phyloP scores from a whole-genome alignment of 2,113 vertebrate species.

The Gobiocypris rarus region DNA sequence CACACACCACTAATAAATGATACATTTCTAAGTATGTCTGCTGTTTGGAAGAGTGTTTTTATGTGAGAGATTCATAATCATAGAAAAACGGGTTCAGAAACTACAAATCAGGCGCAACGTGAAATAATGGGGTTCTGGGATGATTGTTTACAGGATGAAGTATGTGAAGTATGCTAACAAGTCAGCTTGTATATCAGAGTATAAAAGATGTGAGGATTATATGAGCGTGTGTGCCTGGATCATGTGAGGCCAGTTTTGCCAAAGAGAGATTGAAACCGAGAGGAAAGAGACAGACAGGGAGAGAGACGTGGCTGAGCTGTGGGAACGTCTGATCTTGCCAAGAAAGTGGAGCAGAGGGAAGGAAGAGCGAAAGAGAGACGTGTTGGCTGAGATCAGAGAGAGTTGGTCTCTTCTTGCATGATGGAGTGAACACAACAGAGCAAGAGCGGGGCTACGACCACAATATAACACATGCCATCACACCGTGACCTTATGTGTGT shows the following conservation, averaged over 20 bases:
- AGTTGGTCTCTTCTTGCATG: neutral
- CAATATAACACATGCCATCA: neutral
- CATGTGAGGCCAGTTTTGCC: slow-evolving; percentile 70
- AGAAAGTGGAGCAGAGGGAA: slow-evolving; percentile 67
- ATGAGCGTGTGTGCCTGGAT: slow-evolving; percentile 50
- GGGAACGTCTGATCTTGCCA: slow-evolving; percentile 66
- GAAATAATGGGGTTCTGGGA: slow-evolving; percentile 19
- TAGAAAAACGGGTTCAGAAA: neutral
- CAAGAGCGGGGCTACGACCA: neutral
- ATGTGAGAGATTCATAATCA: slow-evolving; percentile 17
- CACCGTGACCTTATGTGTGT: neutral
- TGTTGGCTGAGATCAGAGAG: slow-evolving; percentile 63
- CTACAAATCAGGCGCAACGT: neutral
- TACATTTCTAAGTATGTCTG: neutral
- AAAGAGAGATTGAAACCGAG: slow-evolving; percentile 56
- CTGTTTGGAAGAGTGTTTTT: slow-evolving; percentile 1
- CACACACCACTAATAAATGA: neutral
- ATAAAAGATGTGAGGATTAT: slow-evolving; percentile 33
- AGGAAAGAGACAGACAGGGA: slow-evolving; percentile 44
- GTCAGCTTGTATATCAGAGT: slow-evolving; percentile 30
- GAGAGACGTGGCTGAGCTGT: slow-evolving; percentile 64
- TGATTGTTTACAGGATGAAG: slow-evolving; percentile 17
- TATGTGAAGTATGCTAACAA: slow-evolving; percentile 35
- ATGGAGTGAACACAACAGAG: slow-evolving; percentile 16
- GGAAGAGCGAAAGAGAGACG: slow-evolving; percentile 72